Evolutionary conservation across 2,888 invertebrate species (phyloP).

Genomic region (Pharmacophagus antenor): DNA sequence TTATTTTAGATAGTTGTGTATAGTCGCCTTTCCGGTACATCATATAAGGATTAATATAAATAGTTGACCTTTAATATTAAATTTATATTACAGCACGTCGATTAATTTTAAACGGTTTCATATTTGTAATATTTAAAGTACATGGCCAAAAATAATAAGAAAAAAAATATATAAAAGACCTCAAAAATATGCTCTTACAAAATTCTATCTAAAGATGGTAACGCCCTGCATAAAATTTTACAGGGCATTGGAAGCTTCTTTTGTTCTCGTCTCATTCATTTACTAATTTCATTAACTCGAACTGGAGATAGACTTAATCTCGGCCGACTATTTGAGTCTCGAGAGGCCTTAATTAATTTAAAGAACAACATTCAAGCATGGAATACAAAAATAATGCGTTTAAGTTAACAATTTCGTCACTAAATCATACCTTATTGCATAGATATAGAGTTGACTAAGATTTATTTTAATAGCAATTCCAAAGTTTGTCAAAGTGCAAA

Average conservation of each 20-base stretch:
- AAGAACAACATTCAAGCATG: constrained; percentile 56
- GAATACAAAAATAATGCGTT: constrained; percentile 27
- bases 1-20: no score
- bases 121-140: no score
- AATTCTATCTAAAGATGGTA: constrained; percentile 15
- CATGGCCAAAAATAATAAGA: no score
- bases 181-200: neutral
- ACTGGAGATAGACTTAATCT: constrained; percentile 69
- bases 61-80: no score
- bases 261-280: constrained; percentile 45
- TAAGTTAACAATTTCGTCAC: constrained; percentile 20
- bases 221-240: constrained; percentile 7
- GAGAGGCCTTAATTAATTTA: constrained; percentile 75
- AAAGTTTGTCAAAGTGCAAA: constrained; percentile 41
- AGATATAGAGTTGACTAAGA: constrained; percentile 33
- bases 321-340: constrained; percentile 56
- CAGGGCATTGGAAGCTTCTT: constrained; percentile 28
- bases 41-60: no score
- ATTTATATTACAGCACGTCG: no score
- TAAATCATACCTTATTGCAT: constrained; percentile 40
- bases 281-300: constrained; percentile 63
- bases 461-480: constrained; percentile 15
- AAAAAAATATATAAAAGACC: neutral
- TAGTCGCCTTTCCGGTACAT: no score
- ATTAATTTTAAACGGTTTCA: no score